These are phyloP conservation scores for Plutella xylostella DNA, from an alignment of 2,888 invertebrate genomes.

Conservation along the genomic window DNA sequence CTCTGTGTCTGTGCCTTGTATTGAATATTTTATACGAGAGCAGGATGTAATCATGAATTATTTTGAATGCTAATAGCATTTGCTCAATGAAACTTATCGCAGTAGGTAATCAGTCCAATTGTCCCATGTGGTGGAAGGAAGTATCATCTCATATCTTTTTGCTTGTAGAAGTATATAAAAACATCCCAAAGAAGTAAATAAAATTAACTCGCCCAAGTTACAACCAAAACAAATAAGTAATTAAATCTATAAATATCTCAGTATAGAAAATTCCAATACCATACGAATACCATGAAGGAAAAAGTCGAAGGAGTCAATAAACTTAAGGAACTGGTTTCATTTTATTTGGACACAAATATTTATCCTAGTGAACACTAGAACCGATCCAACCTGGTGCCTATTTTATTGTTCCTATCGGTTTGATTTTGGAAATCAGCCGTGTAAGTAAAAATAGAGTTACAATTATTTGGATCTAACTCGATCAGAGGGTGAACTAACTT, in stretches of 20 bases:
- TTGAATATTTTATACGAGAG: neutral
- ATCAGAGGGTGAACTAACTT: too few relatives aligned
- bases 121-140: too few relatives aligned
- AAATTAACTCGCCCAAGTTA: neutral
- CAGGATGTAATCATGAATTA: neutral
- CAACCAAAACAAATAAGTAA: neutral
- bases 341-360: constrained; percentile 59
- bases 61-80: neutral
- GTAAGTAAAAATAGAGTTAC: too few relatives aligned
- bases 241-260: constrained; percentile 32
- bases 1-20: neutral
- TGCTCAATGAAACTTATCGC: too few relatives aligned
- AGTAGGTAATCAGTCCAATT: too few relatives aligned
- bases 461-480: too few relatives aligned
- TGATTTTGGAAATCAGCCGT: too few relatives aligned
- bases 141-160: too few relatives aligned
- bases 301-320: constrained; percentile 49
- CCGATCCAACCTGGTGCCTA: too few relatives aligned
- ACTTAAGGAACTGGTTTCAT: constrained; percentile 52
- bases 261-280: neutral
- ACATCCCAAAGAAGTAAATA: too few relatives aligned
- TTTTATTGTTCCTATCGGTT: too few relatives aligned
- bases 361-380: constrained; percentile 31
- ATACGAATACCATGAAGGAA: neutral
- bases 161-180: too few relatives aligned